Evolutionary conservation across 2,888 invertebrate species (phyloP), one percentile per base, ranked within the genome.

Genomic region (Smittia sp.): DNA sequence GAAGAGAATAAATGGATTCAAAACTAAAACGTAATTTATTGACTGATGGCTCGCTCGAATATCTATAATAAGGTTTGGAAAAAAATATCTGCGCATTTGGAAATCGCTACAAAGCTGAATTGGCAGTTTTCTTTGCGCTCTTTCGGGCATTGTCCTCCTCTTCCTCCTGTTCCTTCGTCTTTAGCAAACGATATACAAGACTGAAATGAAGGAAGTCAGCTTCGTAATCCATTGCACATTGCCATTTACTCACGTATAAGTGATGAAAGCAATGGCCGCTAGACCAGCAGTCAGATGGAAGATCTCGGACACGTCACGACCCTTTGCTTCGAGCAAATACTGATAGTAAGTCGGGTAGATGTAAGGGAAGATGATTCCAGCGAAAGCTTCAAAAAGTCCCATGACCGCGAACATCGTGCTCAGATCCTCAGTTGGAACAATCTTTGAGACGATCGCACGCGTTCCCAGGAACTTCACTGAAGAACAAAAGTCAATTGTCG

Each of bases 381-480:
- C 80, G 68, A 82, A 77, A 0, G 82, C 82, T 67, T 82, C 81
- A 32, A 80, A 80, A 4, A 82, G 79, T 22, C 82, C 81, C 73
- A 82, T 80, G 1, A 82, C 79, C 1, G 77, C 77, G 76, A 76
- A 78, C 66, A 78, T 38, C 1, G 76, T 75, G 80, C 81, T 80
- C 6, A 82, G 75, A 74, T 83, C 82, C 54, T 81, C 81, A 1
- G 78, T 78, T 9, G 77, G 79, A 0, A 83, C 82, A 75, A 81
- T 79, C 70, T 79, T 80, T 6, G 82, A 80, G 0, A 82, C 80
- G 32, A 82, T 80, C 0, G 81, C 78, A 75, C 82, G 82, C 1
- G 82, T 80, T 3, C 81, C 81, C 62, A 83, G 81, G 0, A 80
- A 78, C 32, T 81, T 79, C 13, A 81, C 74, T 15, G 79, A 80